Evolutionary conservation across 2,113 vertebrate species (phyloP).

Genomic region (Bothrops jararaca): DNA sequence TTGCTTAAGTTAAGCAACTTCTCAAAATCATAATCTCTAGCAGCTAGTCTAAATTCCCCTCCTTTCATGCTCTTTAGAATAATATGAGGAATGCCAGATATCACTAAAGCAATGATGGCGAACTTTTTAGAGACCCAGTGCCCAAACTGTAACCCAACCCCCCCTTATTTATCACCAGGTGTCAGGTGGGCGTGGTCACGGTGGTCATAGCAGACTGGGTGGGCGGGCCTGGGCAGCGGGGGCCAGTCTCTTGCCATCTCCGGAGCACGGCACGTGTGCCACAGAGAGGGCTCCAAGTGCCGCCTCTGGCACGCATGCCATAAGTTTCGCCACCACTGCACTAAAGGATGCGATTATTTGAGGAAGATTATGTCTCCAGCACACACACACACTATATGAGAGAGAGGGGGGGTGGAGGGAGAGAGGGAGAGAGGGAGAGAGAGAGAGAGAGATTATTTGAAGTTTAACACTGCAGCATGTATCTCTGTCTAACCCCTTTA

Average conservation of each 20-base stretch:
- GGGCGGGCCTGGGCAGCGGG: too few relatives aligned
- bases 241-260: too few relatives aligned
- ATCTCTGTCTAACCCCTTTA: not conserved
- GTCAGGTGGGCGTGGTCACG: too few relatives aligned
- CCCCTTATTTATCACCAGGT: too few relatives aligned
- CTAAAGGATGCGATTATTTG: not conserved
- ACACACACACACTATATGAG: not conserved
- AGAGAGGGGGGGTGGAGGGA: too few relatives aligned
- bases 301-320: too few relatives aligned
- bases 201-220: too few relatives aligned
- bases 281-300: too few relatives aligned
- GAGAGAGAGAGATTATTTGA: not conserved
- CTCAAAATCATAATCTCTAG: not conserved
- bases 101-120: conserved; percentile 3
- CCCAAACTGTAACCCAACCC: too few relatives aligned
- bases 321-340: not conserved
- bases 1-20: conserved; percentile 26
- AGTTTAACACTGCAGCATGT: not conserved
- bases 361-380: not conserved
- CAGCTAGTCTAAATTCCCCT: conserved; percentile 11
- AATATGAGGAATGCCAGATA: not conserved
- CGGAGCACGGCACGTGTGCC: too few relatives aligned
- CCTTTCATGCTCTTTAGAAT: not conserved
- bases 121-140: too few relatives aligned
- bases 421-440: too few relatives aligned